Percentiles rank a stretch among this genome's conserved stretches.
Conservation (phyloP, 1,140 invertebrate genomes). For the Aphelinus certus region DNA sequence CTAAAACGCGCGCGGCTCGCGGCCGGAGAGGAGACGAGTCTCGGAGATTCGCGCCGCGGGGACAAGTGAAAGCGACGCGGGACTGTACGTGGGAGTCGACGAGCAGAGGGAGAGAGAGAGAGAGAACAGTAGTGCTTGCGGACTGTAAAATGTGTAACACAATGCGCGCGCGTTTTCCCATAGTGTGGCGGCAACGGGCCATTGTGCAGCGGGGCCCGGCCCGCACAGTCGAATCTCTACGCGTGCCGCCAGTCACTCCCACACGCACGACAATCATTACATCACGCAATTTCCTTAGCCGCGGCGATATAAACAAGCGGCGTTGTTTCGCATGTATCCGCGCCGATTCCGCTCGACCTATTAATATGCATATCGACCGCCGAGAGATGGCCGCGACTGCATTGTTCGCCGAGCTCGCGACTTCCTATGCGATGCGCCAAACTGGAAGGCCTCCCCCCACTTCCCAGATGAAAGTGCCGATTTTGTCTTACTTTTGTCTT, state of each 20-base stretch:
- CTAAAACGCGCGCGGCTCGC: conserved; percentile 11
- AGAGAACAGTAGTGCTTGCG: conserved; percentile 46
- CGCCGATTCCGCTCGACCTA: conserved; percentile 26
- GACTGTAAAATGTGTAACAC: conserved; percentile 63
- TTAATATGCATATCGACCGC: background rate
- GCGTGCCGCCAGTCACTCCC: conserved; percentile 52
- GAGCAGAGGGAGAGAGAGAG: background rate
- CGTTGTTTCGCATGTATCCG: conserved; percentile 43
- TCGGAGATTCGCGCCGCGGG: conserved; percentile 42
- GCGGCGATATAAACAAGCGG: conserved; percentile 3
- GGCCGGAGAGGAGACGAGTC: conserved; percentile 37
- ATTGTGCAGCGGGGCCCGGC: conserved; percentile 1
- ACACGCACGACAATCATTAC: conserved; percentile 62
- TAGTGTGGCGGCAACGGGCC: conserved; percentile 52
- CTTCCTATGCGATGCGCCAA: conserved; percentile 11
- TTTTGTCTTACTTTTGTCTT: background rate
- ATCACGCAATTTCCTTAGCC: conserved; percentile 58
- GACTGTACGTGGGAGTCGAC: conserved; percentile 50
- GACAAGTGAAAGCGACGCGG: conserved; percentile 60
- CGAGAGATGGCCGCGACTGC: background rate
- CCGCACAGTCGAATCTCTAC: conserved; percentile 21
- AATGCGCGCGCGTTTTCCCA: conserved; percentile 56
- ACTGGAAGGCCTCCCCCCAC: background rate
- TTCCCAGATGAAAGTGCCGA: conserved; percentile 34
- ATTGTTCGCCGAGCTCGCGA: background rate